phyloP scores from a whole-genome alignment of 1,140 invertebrate genomes.

The Scaptomyza montana region DNA sequence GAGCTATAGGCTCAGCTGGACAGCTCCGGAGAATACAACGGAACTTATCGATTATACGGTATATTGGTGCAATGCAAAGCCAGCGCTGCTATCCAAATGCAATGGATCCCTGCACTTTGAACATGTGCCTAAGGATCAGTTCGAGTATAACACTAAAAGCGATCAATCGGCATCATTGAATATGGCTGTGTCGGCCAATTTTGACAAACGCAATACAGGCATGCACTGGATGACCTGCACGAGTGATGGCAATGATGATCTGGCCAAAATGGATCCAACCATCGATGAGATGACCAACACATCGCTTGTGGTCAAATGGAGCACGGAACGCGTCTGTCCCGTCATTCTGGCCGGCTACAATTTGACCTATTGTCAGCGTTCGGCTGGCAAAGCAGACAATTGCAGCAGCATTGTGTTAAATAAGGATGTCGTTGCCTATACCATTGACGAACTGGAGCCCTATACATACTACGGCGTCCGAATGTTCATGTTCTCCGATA shows the following conservation, averaged over 20 bases:
- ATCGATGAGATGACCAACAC: conserved; percentile 50
- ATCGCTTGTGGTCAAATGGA: conserved; percentile 67
- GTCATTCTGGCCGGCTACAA: conserved; percentile 72
- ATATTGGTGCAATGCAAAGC: conserved; percentile 71
- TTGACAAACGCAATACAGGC: conserved; percentile 58
- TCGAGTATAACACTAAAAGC: conserved; percentile 50
- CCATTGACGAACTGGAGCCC: conserved; percentile 58
- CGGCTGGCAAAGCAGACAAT: conserved; percentile 55
- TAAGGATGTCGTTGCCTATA: conserved; percentile 44
- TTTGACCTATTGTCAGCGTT: conserved; percentile 71
- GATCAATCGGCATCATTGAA: conserved; percentile 48
- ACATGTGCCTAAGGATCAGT: conserved; percentile 37
- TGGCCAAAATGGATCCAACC: conserved; percentile 72
- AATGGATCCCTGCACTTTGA: conserved; percentile 68
- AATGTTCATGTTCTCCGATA: conserved; percentile 68
- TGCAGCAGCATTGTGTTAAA: conserved; percentile 62
- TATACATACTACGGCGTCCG: conserved; percentile 67
- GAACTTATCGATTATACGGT: conserved; percentile 69
- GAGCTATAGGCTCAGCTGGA: conserved; percentile 72
- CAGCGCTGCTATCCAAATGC: conserved; percentile 60
- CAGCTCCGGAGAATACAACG: conserved; percentile 49
- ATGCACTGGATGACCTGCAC: conserved; percentile 75
- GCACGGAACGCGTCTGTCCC: conserved; percentile 59
- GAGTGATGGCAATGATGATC: conserved; percentile 63
- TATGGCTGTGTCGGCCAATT: conserved; percentile 78